Conservation (phyloP, 2,113 vertebrate species). For the Cariama cristata region DNA sequence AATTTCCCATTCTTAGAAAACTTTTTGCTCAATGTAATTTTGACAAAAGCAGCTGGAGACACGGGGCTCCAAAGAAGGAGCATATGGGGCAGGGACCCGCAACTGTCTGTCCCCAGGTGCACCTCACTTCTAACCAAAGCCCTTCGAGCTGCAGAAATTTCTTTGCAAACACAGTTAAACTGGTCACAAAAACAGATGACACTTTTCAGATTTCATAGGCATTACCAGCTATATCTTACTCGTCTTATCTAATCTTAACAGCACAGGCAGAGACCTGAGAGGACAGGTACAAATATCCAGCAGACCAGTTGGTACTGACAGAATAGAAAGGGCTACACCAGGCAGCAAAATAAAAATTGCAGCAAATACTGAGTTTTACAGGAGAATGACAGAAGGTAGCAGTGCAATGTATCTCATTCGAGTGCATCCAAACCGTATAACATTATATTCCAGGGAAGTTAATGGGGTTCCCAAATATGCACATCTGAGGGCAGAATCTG, state of each 20-base stretch:
- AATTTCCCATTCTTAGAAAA: neutral
- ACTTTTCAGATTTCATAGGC: neutral
- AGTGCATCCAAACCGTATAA: conserved; percentile 20
- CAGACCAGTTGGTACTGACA: neutral
- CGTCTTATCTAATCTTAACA: rapidly evolving
- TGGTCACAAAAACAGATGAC: neutral
- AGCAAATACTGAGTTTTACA: conserved; percentile 4
- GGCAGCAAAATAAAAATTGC: conserved; percentile 1
- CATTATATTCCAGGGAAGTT: conserved; percentile 26
- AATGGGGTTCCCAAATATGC: conserved; percentile 41
- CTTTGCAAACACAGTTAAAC: neutral
- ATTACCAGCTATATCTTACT: neutral
- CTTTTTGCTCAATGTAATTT: neutral
- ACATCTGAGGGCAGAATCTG: conserved; percentile 34
- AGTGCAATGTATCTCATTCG: neutral
- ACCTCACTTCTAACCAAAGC: neutral
- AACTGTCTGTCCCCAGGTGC: too few species aligned
- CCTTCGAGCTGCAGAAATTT: neutral
- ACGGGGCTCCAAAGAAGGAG: rapidly evolving
- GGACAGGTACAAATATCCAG: neutral
- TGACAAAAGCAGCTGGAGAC: neutral
- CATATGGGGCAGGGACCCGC: rapidly evolving
- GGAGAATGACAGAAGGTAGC: neutral
- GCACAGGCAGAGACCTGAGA: neutral
- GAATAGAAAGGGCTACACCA: neutral